phyloP scores from a whole-genome alignment of 1,140 invertebrate genomes.

The Penaeus indicus region DNA sequence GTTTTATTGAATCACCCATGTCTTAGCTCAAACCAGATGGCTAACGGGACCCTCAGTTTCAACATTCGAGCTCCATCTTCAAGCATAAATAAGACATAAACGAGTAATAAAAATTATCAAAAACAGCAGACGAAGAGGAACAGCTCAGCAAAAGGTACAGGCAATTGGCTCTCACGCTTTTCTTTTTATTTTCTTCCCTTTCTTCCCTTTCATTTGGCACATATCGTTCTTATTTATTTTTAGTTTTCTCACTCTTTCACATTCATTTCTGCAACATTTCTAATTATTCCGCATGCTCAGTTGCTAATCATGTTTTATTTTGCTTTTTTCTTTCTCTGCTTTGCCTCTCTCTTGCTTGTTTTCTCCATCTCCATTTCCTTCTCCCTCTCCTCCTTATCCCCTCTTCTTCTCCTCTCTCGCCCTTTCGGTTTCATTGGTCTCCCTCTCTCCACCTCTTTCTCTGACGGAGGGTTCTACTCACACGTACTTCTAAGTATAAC shows the following conservation, averaged over 20 bases:
- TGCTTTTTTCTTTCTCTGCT: neutral
- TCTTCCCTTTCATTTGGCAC: neutral
- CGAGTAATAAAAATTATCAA: neutral
- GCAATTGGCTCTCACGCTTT: neutral
- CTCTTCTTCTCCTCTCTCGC: neutral
- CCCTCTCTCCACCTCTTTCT: neutral
- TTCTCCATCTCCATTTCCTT: neutral
- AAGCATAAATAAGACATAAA: slow-evolving; percentile 45
- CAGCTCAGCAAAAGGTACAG: neutral
- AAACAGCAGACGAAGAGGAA: neutral
- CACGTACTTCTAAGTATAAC: no score
- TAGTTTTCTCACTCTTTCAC: neutral
- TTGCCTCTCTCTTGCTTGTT: neutral
- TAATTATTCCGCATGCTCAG: neutral
- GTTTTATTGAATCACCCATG: slow-evolving; percentile 41
- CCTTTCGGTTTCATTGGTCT: neutral
- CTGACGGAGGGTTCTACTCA: no score
- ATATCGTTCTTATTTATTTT: no score
- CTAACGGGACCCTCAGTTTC: slow-evolving; percentile 12
- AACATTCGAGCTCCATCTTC: neutral
- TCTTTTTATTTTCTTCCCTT: neutral
- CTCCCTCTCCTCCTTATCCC: slow-evolving; percentile 4
- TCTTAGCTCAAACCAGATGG: neutral
- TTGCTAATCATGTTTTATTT: neutral
- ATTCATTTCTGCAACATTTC: neutral